Evolutionary conservation across 2,888 invertebrate genomes (phyloP).

Genomic region (Boloria euphrosyne): DNA sequence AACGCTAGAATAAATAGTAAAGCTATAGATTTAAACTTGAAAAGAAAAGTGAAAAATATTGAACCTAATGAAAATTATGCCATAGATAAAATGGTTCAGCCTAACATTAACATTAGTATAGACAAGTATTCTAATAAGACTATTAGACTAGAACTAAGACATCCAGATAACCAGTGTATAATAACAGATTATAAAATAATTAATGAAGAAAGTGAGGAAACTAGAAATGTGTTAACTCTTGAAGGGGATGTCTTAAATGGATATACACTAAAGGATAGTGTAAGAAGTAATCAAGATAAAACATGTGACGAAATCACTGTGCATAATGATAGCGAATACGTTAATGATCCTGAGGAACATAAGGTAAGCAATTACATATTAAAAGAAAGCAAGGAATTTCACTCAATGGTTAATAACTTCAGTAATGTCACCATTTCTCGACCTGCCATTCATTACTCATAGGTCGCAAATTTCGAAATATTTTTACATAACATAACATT

Average conservation of each 20-base stretch:
- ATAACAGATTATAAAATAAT: constrained; percentile 35
- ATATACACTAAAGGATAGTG: constrained; percentile 51
- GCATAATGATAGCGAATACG: constrained; percentile 46
- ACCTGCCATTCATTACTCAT: too few relatives aligned
- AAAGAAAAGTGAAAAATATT: constrained; percentile 54
- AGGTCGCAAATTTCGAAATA: too few relatives aligned
- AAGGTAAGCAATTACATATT: constrained; percentile 53
- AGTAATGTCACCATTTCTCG: too few relatives aligned
- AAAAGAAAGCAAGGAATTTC: too few relatives aligned
- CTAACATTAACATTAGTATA: constrained; percentile 65
- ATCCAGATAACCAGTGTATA: constrained; percentile 34
- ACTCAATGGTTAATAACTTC: too few relatives aligned
- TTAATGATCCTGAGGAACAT: constrained; percentile 50
- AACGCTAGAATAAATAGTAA: constrained; percentile 49
- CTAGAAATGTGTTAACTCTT: constrained; percentile 42
- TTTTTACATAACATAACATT: too few relatives aligned
- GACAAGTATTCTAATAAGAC: constrained; percentile 64
- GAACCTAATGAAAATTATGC: constrained; percentile 50
- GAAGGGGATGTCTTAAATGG: constrained; percentile 50
- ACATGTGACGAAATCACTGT: constrained; percentile 46
- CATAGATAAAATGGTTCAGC: constrained; percentile 44
- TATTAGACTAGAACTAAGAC: constrained; percentile 51
- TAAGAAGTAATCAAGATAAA: constrained; percentile 44
- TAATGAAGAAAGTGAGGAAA: constrained; percentile 39
- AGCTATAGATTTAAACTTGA: constrained; percentile 49